Conservation (phyloP, 2,888 invertebrate species). For the Erebia palarica region DNA sequence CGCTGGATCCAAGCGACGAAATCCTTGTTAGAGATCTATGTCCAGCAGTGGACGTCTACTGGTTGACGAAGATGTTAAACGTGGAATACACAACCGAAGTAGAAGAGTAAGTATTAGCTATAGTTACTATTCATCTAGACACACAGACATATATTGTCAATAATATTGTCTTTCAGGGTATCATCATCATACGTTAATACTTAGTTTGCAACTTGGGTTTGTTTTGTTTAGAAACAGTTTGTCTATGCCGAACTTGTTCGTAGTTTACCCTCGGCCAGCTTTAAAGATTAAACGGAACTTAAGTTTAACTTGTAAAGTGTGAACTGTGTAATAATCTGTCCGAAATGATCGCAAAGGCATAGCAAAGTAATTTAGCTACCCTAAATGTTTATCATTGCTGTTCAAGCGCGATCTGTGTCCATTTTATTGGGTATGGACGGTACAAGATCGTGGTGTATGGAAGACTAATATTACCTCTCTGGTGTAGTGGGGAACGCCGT, state of each 20-base stretch:
- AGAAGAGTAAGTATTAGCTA: too few relatives aligned
- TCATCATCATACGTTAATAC: neutral
- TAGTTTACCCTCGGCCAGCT: neutral
- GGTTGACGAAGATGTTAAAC: too few relatives aligned
- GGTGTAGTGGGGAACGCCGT: too few relatives aligned
- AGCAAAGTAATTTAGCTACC: neutral
- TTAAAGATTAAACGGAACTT: slow-evolving; percentile 10
- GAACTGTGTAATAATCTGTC: neutral
- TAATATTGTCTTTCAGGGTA: neutral
- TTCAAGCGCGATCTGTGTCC: too few relatives aligned
- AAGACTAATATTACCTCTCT: too few relatives aligned
- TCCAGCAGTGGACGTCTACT: too few relatives aligned
- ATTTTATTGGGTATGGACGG: too few relatives aligned
- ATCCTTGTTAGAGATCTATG: too few relatives aligned
- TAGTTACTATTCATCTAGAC: neutral
- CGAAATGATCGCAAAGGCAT: neutral
- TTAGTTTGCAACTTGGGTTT: neutral
- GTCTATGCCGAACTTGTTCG: slow-evolving; percentile 12
- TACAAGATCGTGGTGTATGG: too few relatives aligned
- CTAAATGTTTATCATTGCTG: neutral
- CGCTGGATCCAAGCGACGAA: too few relatives aligned
- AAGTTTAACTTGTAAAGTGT: neutral
- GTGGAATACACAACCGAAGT: too few relatives aligned
- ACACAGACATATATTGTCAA: neutral
- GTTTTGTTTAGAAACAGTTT: neutral